phyloP scores from a whole-genome alignment of 2,113 vertebrate genomes.

The Thamnophis sirtalis region DNA sequence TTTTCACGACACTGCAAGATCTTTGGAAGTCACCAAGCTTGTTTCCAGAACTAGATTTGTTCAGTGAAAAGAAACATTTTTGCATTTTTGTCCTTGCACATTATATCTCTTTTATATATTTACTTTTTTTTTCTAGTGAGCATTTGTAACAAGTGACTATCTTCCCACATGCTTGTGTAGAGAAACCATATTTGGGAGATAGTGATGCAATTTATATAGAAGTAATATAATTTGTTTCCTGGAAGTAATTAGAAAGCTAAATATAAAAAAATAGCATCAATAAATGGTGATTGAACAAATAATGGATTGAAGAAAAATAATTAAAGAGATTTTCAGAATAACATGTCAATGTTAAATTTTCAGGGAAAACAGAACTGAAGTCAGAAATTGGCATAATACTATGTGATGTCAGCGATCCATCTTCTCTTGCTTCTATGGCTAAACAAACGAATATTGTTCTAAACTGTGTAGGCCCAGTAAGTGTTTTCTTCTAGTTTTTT shows the following conservation, averaged over 20 bases:
- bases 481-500: constrained; percentile 49
- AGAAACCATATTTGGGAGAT: neutral
- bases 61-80: neutral
- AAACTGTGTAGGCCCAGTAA: constrained; percentile 95
- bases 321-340: neutral
- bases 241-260: neutral
- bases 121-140: neutral
- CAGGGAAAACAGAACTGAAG: constrained; percentile 80
- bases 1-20: neutral
- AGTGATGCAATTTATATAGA: neutral
- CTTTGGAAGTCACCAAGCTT: neutral
- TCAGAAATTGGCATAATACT: constrained; percentile 84
- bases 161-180: neutral
- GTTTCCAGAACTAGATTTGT: neutral
- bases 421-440: constrained; percentile 87
- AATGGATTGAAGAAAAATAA: neutral
- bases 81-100: neutral
- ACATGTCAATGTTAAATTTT: constrained; percentile 39
- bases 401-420: constrained; percentile 81
- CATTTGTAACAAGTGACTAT: neutral
- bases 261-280: neutral
- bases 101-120: neutral
- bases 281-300: neutral
- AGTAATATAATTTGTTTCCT: neutral
- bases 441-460: constrained; percentile 86